Percentiles rank a stretch among this genome's conserved stretches.
phyloP scores from a whole-genome alignment of 2,888 invertebrate genomes.

The Ecdyonurus torrentis region DNA sequence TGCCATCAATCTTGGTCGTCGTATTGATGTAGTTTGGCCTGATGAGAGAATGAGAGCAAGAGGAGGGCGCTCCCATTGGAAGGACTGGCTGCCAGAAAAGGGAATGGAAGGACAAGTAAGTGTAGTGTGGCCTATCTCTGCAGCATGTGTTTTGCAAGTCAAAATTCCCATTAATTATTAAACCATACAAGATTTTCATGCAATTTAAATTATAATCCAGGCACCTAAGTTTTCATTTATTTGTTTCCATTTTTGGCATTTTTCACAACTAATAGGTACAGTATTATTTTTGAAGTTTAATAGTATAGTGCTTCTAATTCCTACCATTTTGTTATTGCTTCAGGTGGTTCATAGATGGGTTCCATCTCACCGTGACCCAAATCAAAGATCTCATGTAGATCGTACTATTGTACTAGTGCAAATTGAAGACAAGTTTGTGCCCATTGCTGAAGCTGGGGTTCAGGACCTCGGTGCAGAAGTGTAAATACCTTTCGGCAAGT shows the following conservation, averaged over 20 bases:
- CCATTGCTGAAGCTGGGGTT: conserved; percentile 80
- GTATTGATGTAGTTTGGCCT: conserved; percentile 94
- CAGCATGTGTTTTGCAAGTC: no score
- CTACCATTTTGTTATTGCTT: conserved; percentile 14
- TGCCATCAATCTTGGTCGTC: conserved; percentile 72
- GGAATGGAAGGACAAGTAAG: conserved; percentile 82
- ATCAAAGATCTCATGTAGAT: conserved; percentile 79
- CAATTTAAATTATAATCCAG: no score
- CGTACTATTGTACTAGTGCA: conserved; percentile 81
- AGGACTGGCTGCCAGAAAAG: conserved; percentile 71
- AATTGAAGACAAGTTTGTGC: conserved; percentile 83
- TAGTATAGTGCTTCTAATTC: not conserved
- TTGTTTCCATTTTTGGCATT: not conserved
- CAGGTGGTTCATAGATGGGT: conserved; percentile 87
- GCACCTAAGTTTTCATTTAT: no score
- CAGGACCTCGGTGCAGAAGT: conserved; percentile 54
- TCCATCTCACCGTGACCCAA: conserved; percentile 78
- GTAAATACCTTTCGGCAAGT: conserved; percentile 8
- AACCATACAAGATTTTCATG: no score
- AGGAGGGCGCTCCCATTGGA: conserved; percentile 81
- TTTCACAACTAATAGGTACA: not conserved
- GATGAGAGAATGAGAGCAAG: conserved; percentile 70
- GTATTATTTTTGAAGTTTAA: not conserved
- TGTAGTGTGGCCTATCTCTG: conserved; percentile 3
- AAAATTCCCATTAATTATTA: no score